These are phyloP conservation scores for Zaprionus kolodkinae DNA, from an alignment of 1,140 invertebrate genomes.

Conservation along the genomic window DNA sequence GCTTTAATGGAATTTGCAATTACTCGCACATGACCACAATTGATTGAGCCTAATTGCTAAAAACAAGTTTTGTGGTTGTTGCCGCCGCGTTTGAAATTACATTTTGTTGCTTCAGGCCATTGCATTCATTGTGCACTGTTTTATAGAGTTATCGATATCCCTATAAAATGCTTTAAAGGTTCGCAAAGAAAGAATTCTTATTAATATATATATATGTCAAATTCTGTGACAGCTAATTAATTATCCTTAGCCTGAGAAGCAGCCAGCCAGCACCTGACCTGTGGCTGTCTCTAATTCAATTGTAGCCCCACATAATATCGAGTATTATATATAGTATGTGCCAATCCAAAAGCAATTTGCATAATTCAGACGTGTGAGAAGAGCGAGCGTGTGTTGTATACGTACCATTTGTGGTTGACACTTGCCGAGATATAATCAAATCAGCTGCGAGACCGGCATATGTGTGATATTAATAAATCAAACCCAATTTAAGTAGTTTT, in stretches of 20 bases:
- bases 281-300: constrained; percentile 15
- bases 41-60: constrained; percentile 40
- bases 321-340: constrained; percentile 21
- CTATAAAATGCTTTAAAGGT: not conserved
- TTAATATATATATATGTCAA: too few relatives aligned
- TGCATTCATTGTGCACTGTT: not conserved
- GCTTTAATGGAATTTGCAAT: constrained; percentile 43
- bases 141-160: not conserved
- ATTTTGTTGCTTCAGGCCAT: not conserved
- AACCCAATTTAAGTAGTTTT: not conserved
- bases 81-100: not conserved
- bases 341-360: constrained; percentile 1
- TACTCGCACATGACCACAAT: constrained; percentile 26
- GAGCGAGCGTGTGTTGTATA: not conserved
- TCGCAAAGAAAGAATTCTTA: not conserved
- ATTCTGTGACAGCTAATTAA: constrained; percentile 5
- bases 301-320: constrained; percentile 7
- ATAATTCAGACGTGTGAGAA: not conserved
- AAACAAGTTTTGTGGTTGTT: constrained; percentile 39
- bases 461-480: constrained; percentile 4
- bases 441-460: not conserved
- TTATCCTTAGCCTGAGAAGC: not conserved
- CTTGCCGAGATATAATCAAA: constrained; percentile 20
- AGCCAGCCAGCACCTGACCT: not conserved
- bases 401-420: constrained; percentile 13